Base-by-base conservation (phyloP, 2,113 vertebrate species). In the Panthera tigris region DNA sequence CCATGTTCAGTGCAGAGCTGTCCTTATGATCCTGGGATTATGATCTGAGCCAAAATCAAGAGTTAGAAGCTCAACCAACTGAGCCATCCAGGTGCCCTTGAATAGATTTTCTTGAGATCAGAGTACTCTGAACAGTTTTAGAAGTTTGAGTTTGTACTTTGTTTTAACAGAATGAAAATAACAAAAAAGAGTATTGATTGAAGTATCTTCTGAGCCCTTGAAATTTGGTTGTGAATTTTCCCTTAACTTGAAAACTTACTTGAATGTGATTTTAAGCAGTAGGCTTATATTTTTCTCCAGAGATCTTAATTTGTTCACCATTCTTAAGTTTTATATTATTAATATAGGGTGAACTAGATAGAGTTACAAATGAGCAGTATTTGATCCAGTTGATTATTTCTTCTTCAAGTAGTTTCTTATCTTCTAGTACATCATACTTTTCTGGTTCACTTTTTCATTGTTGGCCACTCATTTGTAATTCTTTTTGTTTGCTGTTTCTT, bases 321-420 rank as follows among this genome's bases (percentile, higher is more conserved):
- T 95, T 97, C 11, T 69, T 71, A 92, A 89, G 8, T 94, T 96
- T 97, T 39, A 85, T 85, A 15, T 84, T 90, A 69, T 41, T 95
- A 66, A 45, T 81, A 61, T 69, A 55, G 15, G 48, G 12, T 82
- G 41, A 63, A 76, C 21, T 88, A 80, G 39, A 45, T 83, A 23
- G 63, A 86, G 48, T 87, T 87, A 65, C 74, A 91, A 92, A 87
- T 66, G 1, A 94, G 29, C 25, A 91, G 1, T 92, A 36, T 88
- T 91, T 90, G 69, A 78, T 39, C 8, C 18, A 36, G 3, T 50
- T 63, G 80, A 68, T n/a, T 80, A 82, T 83, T 90, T 10, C 9
- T 82, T 89, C 12, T 90, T 91, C 23, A 89, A 33, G 45, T 8
- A 16, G 10, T 87, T 89, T 91, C 25, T 78, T 89, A 55, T 27